These are phyloP conservation scores for Sylvicapra grimmia DNA, from an alignment of 2,113 vertebrate genomes.

Conservation along the genomic window DNA sequence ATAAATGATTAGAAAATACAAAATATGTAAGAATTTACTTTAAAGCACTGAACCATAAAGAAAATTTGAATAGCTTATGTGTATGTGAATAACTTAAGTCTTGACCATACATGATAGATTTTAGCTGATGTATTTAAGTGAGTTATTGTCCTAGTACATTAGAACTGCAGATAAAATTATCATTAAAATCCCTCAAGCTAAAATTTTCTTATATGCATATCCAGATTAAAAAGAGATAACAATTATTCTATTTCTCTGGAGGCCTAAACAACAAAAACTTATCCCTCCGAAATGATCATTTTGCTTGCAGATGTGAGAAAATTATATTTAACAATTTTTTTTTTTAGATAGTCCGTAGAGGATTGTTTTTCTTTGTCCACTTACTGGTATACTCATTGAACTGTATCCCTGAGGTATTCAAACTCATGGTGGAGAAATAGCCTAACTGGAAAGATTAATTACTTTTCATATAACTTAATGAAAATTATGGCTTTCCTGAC, in stretches of 20 bases:
- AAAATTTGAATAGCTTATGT: neutral
- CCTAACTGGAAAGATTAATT: slow-evolving; percentile 30
- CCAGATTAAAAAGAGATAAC: slow-evolving; percentile 36
- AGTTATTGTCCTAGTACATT: neutral
- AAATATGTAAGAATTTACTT: neutral
- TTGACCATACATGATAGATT: neutral
- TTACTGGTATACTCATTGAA: neutral
- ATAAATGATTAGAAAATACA: neutral
- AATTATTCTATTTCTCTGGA: slow-evolving; percentile 19
- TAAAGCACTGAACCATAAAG: neutral
- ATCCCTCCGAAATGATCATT: neutral
- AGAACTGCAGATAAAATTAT: neutral
- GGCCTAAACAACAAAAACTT: neutral
- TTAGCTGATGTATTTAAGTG: slow-evolving; percentile 10
- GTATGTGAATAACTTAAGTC: neutral
- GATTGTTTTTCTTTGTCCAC: neutral
- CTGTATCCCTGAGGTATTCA: neutral
- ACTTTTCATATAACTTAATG: slow-evolving; percentile 43
- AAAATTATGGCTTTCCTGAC: slow-evolving; percentile 46
- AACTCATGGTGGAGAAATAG: neutral
- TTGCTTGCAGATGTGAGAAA: neutral
- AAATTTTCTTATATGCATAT: neutral
- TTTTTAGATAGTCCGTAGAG: neutral
- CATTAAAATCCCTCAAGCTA: neutral
- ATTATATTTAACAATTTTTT: neutral